phyloP scores from a whole-genome alignment of 2,797 vertebrate species.

The Acanthurus lineatus region DNA sequence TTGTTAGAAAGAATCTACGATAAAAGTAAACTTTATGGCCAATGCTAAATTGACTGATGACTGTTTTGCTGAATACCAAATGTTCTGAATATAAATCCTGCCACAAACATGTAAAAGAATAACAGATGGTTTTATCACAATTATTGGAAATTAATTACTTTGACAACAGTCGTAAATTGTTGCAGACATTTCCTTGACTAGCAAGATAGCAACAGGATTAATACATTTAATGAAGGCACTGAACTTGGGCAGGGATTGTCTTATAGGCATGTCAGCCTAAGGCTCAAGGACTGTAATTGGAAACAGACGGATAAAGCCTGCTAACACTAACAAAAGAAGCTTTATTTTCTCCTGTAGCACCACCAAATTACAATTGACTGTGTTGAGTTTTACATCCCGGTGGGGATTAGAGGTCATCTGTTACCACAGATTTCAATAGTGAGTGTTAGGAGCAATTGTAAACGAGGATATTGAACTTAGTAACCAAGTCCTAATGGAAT shows the following conservation, averaged over 20 bases:
- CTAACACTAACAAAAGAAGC: conserved; percentile 68
- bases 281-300: conserved; percentile 57
- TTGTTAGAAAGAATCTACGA: not conserved
- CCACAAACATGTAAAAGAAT: not conserved
- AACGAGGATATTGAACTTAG: conserved; percentile 49
- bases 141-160: conserved; percentile 5
- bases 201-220: conserved; percentile 31
- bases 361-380: conserved; percentile 70
- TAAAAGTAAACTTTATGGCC: not conserved
- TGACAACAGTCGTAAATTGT: not conserved
- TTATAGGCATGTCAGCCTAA: conserved; percentile 37
- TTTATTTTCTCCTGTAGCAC: conserved; percentile 46
- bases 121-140: not conserved
- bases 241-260: conserved; percentile 37
- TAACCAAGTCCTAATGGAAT: conserved; percentile 26
- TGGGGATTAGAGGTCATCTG: conserved; percentile 66
- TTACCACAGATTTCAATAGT: conserved; percentile 55
- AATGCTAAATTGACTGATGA: not conserved
- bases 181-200: conserved; percentile 28
- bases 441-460: conserved; percentile 37
- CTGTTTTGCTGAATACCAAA: not conserved
- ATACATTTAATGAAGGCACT: conserved; percentile 42
- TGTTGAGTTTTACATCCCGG: conserved; percentile 48
- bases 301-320: conserved; percentile 66
- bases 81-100: not conserved